Evolutionary conservation across 2,113 vertebrate genomes (phyloP).

Genomic region (Sphyrna mokarran): DNA sequence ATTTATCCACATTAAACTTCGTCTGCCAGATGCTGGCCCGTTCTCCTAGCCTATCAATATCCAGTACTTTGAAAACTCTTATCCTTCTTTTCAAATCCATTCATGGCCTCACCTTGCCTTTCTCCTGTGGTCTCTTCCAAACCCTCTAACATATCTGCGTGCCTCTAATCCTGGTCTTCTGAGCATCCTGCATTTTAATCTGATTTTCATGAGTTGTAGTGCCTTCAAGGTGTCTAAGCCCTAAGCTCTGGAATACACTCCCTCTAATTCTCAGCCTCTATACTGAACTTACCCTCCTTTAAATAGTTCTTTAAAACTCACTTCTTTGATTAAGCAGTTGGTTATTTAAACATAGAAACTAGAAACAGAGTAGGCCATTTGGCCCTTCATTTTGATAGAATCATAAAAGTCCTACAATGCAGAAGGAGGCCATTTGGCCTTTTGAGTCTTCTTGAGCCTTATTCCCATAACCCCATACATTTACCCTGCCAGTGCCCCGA

Average conservation of each 20-base stretch:
- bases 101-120: background rate
- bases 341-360: no score
- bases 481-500: no score
- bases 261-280: background rate
- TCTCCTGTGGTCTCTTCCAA: background rate
- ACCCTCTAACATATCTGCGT: background rate
- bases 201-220: background rate
- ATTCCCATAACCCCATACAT: no score
- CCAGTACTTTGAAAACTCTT: background rate
- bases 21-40: no score
- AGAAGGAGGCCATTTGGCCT: no score
- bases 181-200: background rate
- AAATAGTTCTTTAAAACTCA: background rate
- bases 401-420: no score
- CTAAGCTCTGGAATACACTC: background rate
- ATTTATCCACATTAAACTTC: no score
- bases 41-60: no score
- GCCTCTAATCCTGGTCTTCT: background rate
- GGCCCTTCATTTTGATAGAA: no score
- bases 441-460: no score
- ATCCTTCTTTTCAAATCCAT: background rate
- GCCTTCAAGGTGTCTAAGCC: background rate
- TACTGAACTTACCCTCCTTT: background rate
- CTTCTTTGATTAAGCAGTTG: no score
- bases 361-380: no score